Conservation (phyloP, 1,140 invertebrate genomes). For the Colletes latitarsis region DNA sequence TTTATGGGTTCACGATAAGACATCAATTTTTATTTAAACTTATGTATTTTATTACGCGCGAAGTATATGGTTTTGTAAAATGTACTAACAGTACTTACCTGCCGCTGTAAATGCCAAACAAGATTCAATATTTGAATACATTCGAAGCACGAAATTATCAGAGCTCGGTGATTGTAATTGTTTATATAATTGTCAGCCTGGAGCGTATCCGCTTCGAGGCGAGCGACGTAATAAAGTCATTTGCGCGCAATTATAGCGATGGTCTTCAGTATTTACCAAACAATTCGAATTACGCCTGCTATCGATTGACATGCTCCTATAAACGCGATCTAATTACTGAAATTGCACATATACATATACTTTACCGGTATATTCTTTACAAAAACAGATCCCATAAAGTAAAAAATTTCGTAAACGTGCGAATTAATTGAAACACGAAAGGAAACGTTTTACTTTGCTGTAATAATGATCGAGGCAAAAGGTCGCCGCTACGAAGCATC, state of each 20-base stretch:
- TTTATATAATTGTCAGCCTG: too few species aligned
- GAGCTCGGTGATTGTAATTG: background rate
- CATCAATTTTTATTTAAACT: too few species aligned
- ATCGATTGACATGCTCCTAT: background rate
- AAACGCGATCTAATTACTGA: background rate
- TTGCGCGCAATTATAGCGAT: background rate
- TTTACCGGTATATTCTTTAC: too few species aligned
- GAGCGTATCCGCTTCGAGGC: background rate
- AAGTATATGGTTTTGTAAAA: too few species aligned
- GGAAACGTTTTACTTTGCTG: background rate
- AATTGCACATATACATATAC: background rate
- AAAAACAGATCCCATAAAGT: too few species aligned
- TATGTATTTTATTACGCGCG: too few species aligned
- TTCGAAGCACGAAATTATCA: background rate
- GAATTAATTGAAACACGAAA: background rate
- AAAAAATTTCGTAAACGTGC: too few species aligned
- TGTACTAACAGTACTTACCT: background rate
- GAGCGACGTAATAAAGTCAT: background rate
- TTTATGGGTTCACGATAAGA: too few species aligned
- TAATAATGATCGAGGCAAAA: too few species aligned
- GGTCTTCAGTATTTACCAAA: background rate
- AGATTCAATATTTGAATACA: background rate
- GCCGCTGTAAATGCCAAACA: background rate
- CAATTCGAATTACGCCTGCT: background rate
- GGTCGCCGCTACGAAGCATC: background rate